Percentiles rank a stretch among this genome's conserved stretches.
Evolutionary conservation across 2,797 vertebrate species (phyloP).

Genomic region (Tapera naevia): DNA sequence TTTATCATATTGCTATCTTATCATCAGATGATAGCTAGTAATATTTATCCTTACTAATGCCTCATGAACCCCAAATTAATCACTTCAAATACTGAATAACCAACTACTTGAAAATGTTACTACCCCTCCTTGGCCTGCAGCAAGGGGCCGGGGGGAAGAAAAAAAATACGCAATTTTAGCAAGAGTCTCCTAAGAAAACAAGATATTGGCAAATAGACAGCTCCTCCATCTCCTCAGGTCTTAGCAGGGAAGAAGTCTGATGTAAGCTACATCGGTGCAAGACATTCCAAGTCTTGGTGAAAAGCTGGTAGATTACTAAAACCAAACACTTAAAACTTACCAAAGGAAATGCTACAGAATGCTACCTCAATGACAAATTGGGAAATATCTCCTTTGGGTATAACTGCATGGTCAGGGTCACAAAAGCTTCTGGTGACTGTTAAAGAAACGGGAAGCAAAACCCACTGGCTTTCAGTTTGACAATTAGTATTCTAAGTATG

Average conservation of each 20-base stretch:
- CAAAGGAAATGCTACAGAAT: neutral
- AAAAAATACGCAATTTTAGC: neutral
- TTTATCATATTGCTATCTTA: neutral
- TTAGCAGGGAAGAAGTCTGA: neutral
- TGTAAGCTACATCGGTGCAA: neutral
- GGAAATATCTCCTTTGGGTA: neutral
- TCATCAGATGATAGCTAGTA: neutral
- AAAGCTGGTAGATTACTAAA: constrained; percentile 17
- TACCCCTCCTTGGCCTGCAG: neutral
- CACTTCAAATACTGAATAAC: neutral
- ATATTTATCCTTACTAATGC: neutral
- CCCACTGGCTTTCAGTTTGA: neutral
- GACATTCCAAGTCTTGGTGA: neutral
- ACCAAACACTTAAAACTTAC: neutral
- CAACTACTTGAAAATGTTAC: neutral
- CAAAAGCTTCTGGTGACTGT: neutral
- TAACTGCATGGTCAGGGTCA: neutral
- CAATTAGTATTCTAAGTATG: neutral
- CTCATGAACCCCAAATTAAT: neutral
- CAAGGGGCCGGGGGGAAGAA: neutral
- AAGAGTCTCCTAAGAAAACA: neutral
- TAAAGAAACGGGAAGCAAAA: neutral
- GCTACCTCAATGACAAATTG: neutral
- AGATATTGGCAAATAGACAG: neutral
- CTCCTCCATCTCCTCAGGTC: neutral